Base-by-base conservation (phyloP, 92 coral and sea anemone genomes). In the Zoanthus gigantus region DNA sequence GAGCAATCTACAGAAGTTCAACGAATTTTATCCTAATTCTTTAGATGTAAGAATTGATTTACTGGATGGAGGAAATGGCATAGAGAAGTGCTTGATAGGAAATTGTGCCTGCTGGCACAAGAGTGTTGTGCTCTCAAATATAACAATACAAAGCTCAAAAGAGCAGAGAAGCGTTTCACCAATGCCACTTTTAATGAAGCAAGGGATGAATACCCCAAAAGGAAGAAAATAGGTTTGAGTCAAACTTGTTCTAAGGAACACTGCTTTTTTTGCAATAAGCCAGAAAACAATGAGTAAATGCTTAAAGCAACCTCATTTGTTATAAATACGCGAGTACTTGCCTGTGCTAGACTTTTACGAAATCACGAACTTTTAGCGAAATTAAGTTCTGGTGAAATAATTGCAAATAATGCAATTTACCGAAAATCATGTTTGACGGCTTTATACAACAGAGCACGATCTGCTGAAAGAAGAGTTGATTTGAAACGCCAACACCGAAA, bases 61-160 rank as follows among this genome's bases (percentile, higher is more conserved):
- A 16, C 28, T 63, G 30, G 84, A 76, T 46, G 89, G 74, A 68
- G 92, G 92, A 16, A 16, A 5, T 46, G 68, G 86, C 30, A 56
- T 89, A 32, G 81, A 84, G 32, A 12, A 76, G 16, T 52, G 87
- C n/a, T 76, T 88, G 23, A 5, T 32, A 30, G 11, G 56, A 29
- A 79, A 88, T 72, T 32, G 42, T 53, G 83, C 85, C 17, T 66
- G 81, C 53, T 90, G 90, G 90, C 93, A 90, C 77, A 72, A 76
- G 57, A 86, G 87, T 23, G 23, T 71, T 90, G 93, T 56, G 56
- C 65, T 54, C 80, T 73, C 8, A 76, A 68, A 52, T 90, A 86
- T 53, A 90, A 90, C 78, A 52, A 60, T 12, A 90, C 90, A 1
- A 86, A 79, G 74, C 76, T 90, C 63, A 28, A 74, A 32, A 74